phyloP scores from a whole-genome alignment of 2,888 invertebrate genomes.

The Eilema caniola region DNA sequence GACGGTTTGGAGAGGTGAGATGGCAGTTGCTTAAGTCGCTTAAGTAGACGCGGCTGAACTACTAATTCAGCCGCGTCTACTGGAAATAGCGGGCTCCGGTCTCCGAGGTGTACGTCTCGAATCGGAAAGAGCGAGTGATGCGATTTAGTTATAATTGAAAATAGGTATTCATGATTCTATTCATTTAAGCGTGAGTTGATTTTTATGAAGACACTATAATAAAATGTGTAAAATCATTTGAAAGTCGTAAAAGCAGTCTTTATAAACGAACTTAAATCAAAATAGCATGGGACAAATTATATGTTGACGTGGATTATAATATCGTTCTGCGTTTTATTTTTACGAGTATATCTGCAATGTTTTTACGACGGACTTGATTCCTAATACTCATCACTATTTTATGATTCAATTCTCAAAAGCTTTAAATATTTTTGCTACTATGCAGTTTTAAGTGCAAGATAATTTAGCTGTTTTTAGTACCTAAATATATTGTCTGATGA shows the following conservation, averaged over 20 bases:
- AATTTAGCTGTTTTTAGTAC: background rate
- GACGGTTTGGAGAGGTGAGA: too few species aligned
- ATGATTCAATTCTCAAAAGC: background rate
- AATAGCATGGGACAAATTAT: slow-evolving; percentile 50
- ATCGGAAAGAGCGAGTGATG: too few species aligned
- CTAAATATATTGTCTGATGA: too few species aligned
- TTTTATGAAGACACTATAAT: slow-evolving; percentile 25
- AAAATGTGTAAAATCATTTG: slow-evolving; percentile 44
- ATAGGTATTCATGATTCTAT: too few species aligned
- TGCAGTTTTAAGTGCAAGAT: background rate
- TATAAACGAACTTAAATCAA: slow-evolving; percentile 42
- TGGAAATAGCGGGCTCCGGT: too few species aligned
- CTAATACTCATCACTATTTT: slow-evolving; percentile 22
- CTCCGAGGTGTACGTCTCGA: too few species aligned
- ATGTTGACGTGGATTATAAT: slow-evolving; percentile 48
- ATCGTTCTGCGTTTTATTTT: slow-evolving; percentile 47
- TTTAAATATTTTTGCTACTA: background rate
- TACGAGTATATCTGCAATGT: slow-evolving; percentile 21
- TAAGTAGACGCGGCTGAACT: too few species aligned
- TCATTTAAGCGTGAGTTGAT: slow-evolving; percentile 6
- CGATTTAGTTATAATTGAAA: too few species aligned
- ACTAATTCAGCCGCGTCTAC: too few species aligned
- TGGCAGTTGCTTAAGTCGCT: too few species aligned
- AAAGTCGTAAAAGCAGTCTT: slow-evolving; percentile 40
- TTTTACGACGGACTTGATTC: slow-evolving; percentile 35